Conservation (phyloP, 2,888 invertebrate species). For the Endomychus coccineus region DNA sequence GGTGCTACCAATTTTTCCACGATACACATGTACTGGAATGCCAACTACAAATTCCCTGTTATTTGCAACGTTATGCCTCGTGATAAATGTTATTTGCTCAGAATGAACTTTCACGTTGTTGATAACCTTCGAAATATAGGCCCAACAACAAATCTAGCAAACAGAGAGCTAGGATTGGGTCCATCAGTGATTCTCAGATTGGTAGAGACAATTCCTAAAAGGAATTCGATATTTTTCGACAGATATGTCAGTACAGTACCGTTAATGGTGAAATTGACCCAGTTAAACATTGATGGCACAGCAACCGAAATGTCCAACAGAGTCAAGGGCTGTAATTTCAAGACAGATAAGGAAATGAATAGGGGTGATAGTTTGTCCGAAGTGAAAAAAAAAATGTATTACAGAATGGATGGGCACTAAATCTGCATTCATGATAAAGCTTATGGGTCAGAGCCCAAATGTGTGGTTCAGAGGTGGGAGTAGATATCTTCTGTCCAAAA, state of each 20-base stretch:
- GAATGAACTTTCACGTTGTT: conserved; percentile 21
- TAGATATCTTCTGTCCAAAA: too few species aligned
- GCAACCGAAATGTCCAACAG: conserved; percentile 20
- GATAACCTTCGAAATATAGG: conserved; percentile 29
- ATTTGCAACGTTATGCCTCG: too few species aligned
- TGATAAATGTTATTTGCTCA: conserved; percentile 21
- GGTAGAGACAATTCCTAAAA: conserved; percentile 23
- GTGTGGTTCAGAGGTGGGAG: conserved; percentile 16
- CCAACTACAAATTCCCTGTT: conserved; percentile 14
- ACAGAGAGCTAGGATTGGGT: conserved; percentile 19
- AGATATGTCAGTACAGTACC: conserved; percentile 10
- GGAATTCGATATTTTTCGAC: conserved; percentile 22
- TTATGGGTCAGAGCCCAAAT: conserved; percentile 24
- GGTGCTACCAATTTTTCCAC: conserved; percentile 19
- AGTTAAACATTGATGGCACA: conserved; percentile 19
- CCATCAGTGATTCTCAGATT: conserved; percentile 21
- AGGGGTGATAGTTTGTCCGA: conserved; percentile 25
- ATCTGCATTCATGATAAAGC: conserved; percentile 21
- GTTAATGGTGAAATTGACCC: conserved; percentile 14
- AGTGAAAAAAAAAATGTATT: conserved; percentile 21
- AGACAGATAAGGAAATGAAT: conserved; percentile 21
- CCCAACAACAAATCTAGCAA: conserved; percentile 14
- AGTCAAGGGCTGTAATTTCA: conserved; percentile 17
- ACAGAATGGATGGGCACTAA: conserved; percentile 30
- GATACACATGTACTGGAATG: conserved; percentile 19